Evolutionary conservation across 2,113 vertebrate species (phyloP).

Genomic region (Nothoprocta pentlandii): DNA sequence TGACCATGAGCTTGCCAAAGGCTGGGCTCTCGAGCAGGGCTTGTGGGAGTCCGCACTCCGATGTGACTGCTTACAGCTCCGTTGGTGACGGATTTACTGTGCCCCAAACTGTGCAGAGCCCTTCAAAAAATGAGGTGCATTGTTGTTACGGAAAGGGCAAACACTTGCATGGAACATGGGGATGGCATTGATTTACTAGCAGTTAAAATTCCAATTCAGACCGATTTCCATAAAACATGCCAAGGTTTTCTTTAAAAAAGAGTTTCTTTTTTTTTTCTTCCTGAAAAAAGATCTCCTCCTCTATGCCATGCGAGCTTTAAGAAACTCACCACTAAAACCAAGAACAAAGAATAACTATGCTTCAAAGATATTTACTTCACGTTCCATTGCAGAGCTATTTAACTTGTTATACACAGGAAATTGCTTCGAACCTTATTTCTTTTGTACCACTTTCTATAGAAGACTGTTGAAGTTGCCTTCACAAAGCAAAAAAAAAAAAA

Average conservation of each 20-base stretch:
- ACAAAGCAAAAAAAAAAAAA: not conserved
- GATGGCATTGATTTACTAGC: slow-evolving; percentile 68
- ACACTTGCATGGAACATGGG: not conserved
- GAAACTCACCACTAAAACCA: slow-evolving; percentile 54
- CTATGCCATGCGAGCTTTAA: slow-evolving; percentile 1
- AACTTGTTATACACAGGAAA: slow-evolving; percentile 9
- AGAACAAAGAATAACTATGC: slow-evolving; percentile 35
- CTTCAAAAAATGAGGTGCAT: not conserved
- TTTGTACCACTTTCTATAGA: slow-evolving; percentile 21
- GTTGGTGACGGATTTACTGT: not conserved
- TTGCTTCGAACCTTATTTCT: slow-evolving; percentile 1
- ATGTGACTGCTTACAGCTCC: not conserved
- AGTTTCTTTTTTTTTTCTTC: not conserved
- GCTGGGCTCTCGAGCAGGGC: not conserved
- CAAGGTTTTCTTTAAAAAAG: not conserved
- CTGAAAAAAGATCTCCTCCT: slow-evolving; percentile 25
- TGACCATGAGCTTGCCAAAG: not conserved
- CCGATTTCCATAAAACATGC: slow-evolving; percentile 58
- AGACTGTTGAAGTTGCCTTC: not conserved
- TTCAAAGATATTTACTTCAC: slow-evolving; percentile 39
- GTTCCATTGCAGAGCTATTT: slow-evolving; percentile 43
- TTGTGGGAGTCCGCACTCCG: not conserved
- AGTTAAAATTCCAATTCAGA: slow-evolving; percentile 57
- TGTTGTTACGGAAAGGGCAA: not conserved
- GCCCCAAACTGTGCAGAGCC: not conserved